Percentiles rank a stretch among this genome's conserved stretches.
These are phyloP conservation scores for Umimayanthus chanpuru DNA, from an alignment of 92 coral and sea anemone genomes.

Conservation along the genomic window DNA sequence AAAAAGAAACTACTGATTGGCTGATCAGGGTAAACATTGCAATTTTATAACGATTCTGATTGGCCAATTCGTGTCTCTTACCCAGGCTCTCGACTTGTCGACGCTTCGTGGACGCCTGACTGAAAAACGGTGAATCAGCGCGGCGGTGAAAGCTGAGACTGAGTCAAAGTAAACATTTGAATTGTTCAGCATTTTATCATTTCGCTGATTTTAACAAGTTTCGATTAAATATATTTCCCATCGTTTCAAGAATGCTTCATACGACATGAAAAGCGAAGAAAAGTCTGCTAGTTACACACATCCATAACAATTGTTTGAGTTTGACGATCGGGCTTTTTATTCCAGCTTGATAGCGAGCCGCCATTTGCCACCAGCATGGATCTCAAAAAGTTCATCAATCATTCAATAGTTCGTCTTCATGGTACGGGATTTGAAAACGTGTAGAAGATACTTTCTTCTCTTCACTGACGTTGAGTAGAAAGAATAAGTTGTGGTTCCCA, in stretches of 20 bases:
- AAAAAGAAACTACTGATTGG: too few species aligned
- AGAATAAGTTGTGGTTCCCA: background rate
- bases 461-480: background rate
- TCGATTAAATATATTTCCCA: background rate
- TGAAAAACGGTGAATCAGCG: too few species aligned
- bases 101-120: too few species aligned
- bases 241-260: background rate
- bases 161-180: too few species aligned
- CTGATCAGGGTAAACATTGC: too few species aligned
- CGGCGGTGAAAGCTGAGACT: too few species aligned
- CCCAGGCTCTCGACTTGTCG: too few species aligned
- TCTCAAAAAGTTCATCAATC: too few species aligned
- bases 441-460: background rate
- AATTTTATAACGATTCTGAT: too few species aligned
- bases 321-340: too few species aligned
- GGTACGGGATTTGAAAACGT: background rate
- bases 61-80: too few species aligned
- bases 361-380: background rate
- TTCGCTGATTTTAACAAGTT: background rate
- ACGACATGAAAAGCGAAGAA: background rate
- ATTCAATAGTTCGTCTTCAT: too few species aligned
- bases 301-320: background rate
- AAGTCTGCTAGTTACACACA: background rate
- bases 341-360: background rate
- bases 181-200: background rate